Evolutionary conservation across 2,888 invertebrate genomes (phyloP), one percentile per base, ranked within the genome.

Genomic region (Ennomos quercinarius): DNA sequence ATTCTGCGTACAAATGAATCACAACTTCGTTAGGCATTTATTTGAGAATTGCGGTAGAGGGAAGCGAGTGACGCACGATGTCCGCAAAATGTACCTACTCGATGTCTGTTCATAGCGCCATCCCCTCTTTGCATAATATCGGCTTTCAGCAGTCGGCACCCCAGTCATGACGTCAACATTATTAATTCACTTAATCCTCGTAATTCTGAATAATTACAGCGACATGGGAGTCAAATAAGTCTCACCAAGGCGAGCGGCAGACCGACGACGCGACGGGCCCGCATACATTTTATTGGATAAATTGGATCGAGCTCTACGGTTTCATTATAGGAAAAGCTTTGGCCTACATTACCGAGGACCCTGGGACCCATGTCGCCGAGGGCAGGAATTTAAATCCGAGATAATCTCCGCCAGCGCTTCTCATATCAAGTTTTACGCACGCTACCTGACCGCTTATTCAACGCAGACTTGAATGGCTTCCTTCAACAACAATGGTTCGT

Each of bases 261-360:
- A 27, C 43, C 27, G 27, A n/a, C 71, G 73, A 70, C 74, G 63
- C 70, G 60, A 70, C 76, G 74, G 83, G 73, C 91, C 91, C 91
- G 91, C 90, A 91, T 91, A 73, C 63, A 66, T 83, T 91, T 90
- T 89, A 91, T 91, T 91, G 86, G 81, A 80, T 88, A 83, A 89
- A 90, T 90, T 88, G 82, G 76, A 72, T 68, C 77, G 77, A 78
- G 78, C 67, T 71, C 76, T 77, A 80, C 78, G 76, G 74, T 81
- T 81, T 79, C 79, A 83, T 84, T 80, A 82, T 72, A 64, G 70
- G 80, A 85, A 86, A 82, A 82, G 78, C 72, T 80, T 77, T 80
- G 78, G 79, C 78, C 81, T 81, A 75, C 74, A 78, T 80, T 74
- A 76, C 73, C 73, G 72, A 70, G 70, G 72, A 74, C 70, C 74